Base-by-base conservation (phyloP, 2,888 invertebrate species). In the Ophonus ardosiacus region DNA sequence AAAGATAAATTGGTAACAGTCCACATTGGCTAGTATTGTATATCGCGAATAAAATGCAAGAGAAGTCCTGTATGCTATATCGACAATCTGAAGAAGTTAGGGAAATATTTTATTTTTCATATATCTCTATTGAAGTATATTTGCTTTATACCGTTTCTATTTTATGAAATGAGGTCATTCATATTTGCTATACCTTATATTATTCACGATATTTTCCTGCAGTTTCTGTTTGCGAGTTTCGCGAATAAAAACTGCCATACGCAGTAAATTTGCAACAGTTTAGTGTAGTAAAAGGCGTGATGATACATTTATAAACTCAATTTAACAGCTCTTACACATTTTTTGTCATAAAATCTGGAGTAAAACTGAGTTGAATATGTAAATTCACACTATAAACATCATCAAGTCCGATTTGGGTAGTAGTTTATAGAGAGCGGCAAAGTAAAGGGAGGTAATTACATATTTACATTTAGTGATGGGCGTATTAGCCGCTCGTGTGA, bases 141-240 rank as follows among this genome's bases (percentile, higher is more conserved):
- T 63, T 63, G 18, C 63, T 63, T 63, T 63, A 63, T 24, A 10
- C 24, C 13, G 18, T 61, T 61, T 21, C 63, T 63, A 63, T 63
- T 63, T 24, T 63, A 63, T 63, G 21, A 63, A 63, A 63, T 63
- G 24, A 24, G 63, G 63, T 63, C 63, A 63, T 24, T 21, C 21
- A 21, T 63, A 63, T 63, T 63, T 63, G 63, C 13, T 13, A 63
- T 63, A 63, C 63, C 24, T 63, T 63, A 63, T 63, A 63, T 63
- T 63, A 21, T 63, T 21, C 63, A 5, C 10, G 24, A 63, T 24
- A 63, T 63, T 61, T 63, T 31, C 31, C 63, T 63, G 10, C 21
- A 21, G 63, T 21, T 63, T 63, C 63, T 63, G 63, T 63, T 63
- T 18, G 21, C 63, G 13, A 10, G 21, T 13, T 63, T 63, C 13